phyloP scores from a whole-genome alignment of 2,888 invertebrate genomes.

The Sarcophaga caerulescens region DNA sequence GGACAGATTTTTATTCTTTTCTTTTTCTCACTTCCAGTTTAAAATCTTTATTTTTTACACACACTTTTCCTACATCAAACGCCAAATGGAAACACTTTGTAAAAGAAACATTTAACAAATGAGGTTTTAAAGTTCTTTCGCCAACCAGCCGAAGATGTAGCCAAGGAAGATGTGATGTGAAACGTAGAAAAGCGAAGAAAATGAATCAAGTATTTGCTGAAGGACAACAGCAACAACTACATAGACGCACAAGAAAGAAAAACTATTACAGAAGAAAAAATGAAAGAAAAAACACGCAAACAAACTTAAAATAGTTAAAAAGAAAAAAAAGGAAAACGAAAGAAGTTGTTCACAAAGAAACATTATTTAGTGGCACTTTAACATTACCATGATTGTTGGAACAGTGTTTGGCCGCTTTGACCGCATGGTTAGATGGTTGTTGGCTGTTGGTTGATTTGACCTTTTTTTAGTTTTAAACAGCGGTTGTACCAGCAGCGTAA shows the following conservation, averaged over 20 bases:
- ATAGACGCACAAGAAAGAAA: conserved; percentile 10
- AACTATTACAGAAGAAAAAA: background rate
- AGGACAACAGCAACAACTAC: conserved; percentile 32
- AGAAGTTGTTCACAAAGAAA: conserved; percentile 50
- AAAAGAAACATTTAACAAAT: conserved; percentile 57
- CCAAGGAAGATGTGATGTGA: background rate
- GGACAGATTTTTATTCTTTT: conserved; percentile 37
- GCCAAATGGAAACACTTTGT: conserved; percentile 10
- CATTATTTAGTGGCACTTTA: conserved; percentile 61
- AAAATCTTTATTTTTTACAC: background rate
- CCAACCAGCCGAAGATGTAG: conserved; percentile 43
- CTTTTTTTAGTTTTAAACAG: conserved; percentile 46
- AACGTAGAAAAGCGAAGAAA: background rate
- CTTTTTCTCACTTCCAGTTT: background rate
- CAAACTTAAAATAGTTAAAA: conserved; percentile 12
- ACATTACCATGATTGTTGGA: conserved; percentile 46
- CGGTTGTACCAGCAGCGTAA: background rate
- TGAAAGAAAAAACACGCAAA: conserved; percentile 5
- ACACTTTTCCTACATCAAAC: background rate
- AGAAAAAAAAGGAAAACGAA: conserved; percentile 16
- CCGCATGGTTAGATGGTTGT: background rate
- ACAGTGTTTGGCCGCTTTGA: conserved; percentile 36
- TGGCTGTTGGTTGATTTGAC: background rate
- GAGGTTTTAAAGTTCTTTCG: conserved; percentile 46
- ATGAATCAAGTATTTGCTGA: conserved; percentile 33